phyloP scores from a whole-genome alignment of 2,888 invertebrate species.

The Ctena decussata region DNA sequence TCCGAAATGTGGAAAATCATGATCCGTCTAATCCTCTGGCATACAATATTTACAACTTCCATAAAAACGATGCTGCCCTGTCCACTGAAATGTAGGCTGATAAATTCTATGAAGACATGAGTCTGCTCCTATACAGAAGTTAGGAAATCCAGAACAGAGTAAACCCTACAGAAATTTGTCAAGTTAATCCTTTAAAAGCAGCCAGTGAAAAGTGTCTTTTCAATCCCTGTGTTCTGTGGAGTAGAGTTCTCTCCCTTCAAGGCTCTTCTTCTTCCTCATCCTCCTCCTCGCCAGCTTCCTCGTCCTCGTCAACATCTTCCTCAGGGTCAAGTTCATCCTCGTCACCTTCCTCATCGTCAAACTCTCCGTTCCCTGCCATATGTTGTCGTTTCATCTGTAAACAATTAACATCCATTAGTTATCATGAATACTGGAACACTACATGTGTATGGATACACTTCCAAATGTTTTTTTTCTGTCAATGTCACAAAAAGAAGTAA shows the following conservation, averaged over 20 bases:
- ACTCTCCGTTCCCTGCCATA: constrained; percentile 70
- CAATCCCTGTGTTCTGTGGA: constrained; percentile 89
- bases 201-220: neutral
- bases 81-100: too few species aligned
- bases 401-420: neutral
- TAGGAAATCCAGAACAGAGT: neutral
- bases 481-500: neutral
- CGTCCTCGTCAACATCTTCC: constrained; percentile 72
- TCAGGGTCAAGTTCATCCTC: constrained; percentile 74
- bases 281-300: constrained; percentile 89
- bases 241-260: constrained; percentile 53
- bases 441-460: too few species aligned
- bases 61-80: too few species aligned
- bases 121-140: too few species aligned
- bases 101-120: too few species aligned
- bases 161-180: neutral
- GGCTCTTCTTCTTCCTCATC: constrained; percentile 76
- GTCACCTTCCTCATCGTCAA: constrained; percentile 68
- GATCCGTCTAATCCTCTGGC: too few species aligned
- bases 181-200: neutral
- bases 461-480: neutral
- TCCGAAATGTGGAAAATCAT: too few species aligned
- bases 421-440: too few species aligned
- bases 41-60: too few species aligned
- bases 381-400: constrained; percentile 60